Conservation (phyloP, 2,113 vertebrate genomes). For the Nymphicus hollandicus region DNA sequence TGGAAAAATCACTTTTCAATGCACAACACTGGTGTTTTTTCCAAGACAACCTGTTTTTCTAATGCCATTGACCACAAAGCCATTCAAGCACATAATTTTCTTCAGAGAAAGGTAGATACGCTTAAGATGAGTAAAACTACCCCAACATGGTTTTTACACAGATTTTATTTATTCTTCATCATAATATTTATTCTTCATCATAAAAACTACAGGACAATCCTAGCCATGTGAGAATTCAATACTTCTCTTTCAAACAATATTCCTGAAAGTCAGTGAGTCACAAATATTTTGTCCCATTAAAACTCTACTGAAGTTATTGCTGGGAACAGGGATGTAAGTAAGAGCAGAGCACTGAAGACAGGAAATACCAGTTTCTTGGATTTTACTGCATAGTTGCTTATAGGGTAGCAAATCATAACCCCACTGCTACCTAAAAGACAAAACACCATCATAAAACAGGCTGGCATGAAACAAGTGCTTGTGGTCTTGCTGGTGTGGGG, state of each 20-base stretch:
- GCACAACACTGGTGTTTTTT: conserved; percentile 35
- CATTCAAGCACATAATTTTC: not conserved
- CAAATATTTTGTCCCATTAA: not conserved
- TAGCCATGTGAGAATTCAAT: not conserved
- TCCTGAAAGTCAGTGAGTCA: not conserved
- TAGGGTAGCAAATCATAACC: not conserved
- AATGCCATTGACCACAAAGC: conserved; percentile 16
- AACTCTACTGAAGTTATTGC: not conserved
- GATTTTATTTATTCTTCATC: no score
- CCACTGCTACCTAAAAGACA: not conserved
- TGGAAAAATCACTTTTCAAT: conserved; percentile 42
- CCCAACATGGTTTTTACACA: not conserved
- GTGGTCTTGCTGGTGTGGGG: not conserved
- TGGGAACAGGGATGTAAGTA: not conserved
- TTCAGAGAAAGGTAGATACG: not conserved
- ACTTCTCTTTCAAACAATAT: not conserved
- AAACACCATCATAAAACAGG: not conserved
- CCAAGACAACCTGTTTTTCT: conserved; percentile 45
- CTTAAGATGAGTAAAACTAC: not conserved
- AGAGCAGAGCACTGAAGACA: not conserved
- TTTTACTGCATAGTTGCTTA: not conserved
- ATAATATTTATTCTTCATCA: not conserved
- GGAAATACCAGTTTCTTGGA: not conserved
- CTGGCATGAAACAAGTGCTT: conserved; percentile 15
- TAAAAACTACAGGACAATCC: not conserved